Conservation (phyloP, 64 coral and sea anemone genomes). For the Pocillopora verrucosa region DNA sequence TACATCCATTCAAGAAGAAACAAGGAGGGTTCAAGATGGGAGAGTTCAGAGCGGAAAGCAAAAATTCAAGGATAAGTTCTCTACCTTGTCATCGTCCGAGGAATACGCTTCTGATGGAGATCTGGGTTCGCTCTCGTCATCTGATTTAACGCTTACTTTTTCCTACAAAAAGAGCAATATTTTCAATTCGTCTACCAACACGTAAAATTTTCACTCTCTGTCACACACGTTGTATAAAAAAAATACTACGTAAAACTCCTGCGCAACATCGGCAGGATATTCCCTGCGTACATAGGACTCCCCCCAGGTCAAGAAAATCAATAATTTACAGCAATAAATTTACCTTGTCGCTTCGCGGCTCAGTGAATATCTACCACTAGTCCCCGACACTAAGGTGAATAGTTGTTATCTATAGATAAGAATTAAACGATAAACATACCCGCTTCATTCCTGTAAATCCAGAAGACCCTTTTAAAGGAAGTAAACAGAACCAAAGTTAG, state of each 20-base stretch:
- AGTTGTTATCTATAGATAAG: not conserved
- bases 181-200: not conserved
- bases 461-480: not conserved
- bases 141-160: not conserved
- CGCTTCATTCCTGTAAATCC: not conserved
- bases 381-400: no score
- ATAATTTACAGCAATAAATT: no score
- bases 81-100: constrained; percentile 30
- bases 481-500: not conserved
- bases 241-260: no score
- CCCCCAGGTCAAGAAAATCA: no score
- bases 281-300: no score
- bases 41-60: no score
- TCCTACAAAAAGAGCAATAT: not conserved
- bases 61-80: not conserved
- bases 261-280: no score
- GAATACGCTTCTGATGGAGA: constrained; percentile 30
- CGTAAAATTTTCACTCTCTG: not conserved
- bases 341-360: no score
- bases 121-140: constrained; percentile 19
- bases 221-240: no score
- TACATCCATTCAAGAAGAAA: no score
- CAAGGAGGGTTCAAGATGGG: no score
- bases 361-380: no score
- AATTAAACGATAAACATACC: not conserved